Base-by-base conservation (phyloP, 92 coral and sea anemone genomes). In the Heteractis magnifica region DNA sequence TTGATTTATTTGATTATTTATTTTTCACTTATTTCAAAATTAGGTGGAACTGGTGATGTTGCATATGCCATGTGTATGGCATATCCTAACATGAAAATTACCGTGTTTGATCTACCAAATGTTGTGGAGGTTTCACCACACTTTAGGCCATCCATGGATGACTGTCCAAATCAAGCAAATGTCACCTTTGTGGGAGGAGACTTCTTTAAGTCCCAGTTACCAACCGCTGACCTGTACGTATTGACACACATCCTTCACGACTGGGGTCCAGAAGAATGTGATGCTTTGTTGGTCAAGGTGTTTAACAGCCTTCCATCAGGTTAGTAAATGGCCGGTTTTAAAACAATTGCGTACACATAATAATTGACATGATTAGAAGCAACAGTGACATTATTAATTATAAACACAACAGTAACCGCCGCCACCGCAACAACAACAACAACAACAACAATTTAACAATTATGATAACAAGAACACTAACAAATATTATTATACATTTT, bases 71-170 rank as follows among this genome's bases (percentile, higher is more conserved):
- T 89, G 53, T 78, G 87, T 41, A 92, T 76, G 44, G 77, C 83
- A 75, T 91, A 91, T 84, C 97, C 97, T 5, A 75, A 91, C 60
- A 93, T 90, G 94, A 81, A 81, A 79, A 86, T 90, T 71, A 93
- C 88, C 51, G 92, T 91, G 10, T 77, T 89, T 44, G 97, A 93
- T 13, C 68, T 91, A 19, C 92, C 88, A 26, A 75, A 84, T 8
- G 94, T 93, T 10, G 84, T 84, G 16, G 83, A 81, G 34, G 76
- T 82, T 80, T 85, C 93, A 10, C 76, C 86, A 72, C 77, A 65
- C 21, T 87, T 90, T 51, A 65, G 65, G 55, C 92, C 92, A 6
- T 60, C 88, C 0, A 41, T 71, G 15, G 77, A 86, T 18, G 87
- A 86, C 1, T 91, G 90, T 56, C 92, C 92, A 44, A 88, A 86